Evolutionary conservation across 2,888 invertebrate genomes (phyloP).

Genomic region (Chaitophorus viminalis): DNA sequence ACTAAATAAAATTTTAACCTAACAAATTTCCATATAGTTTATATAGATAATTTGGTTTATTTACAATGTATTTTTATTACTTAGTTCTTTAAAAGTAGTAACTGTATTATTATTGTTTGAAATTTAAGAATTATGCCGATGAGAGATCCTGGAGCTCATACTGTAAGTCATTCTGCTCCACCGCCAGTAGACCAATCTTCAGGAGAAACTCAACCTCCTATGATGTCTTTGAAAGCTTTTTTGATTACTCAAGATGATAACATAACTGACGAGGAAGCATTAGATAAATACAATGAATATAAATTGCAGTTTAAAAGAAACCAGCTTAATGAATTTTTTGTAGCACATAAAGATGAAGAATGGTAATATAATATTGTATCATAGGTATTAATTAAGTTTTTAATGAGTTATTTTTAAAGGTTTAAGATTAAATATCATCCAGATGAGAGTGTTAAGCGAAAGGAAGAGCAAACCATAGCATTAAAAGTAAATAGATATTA

Average conservation of each 20-base stretch:
- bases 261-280: slow-evolving; percentile 96
- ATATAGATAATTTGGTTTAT: too few species aligned
- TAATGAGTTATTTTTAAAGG: slow-evolving; percentile 73
- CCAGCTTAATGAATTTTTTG: slow-evolving; percentile 98
- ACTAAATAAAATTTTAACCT: too few species aligned
- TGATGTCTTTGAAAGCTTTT: slow-evolving; percentile 98
- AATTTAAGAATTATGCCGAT: slow-evolving; percentile 51
- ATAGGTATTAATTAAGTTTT: slow-evolving; percentile 57
- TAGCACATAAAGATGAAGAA: slow-evolving; percentile 99
- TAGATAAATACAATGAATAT: slow-evolving; percentile 97
- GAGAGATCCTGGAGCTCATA: slow-evolving; percentile 57
- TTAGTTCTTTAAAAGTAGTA: too few species aligned
- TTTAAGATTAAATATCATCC: slow-evolving; percentile 99
- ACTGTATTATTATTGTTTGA: background rate
- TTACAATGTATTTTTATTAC: too few species aligned
- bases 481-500: slow-evolving; percentile 74
- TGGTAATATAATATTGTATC: slow-evolving; percentile 75
- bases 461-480: slow-evolving; percentile 84
- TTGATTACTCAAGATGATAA: slow-evolving; percentile 96
- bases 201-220: slow-evolving; percentile 85
- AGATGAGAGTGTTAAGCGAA: slow-evolving; percentile 90
- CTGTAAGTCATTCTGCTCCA: slow-evolving; percentile 46
- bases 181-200: slow-evolving; percentile 57
- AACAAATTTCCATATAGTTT: too few species aligned
- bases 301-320: slow-evolving; percentile 96